A percentile compares a stretch with the other conserved stretches of the same genome.
These are phyloP conservation scores for Pteropus rufus DNA, from an alignment of 2,797 vertebrate genomes.

Conservation along the genomic window DNA sequence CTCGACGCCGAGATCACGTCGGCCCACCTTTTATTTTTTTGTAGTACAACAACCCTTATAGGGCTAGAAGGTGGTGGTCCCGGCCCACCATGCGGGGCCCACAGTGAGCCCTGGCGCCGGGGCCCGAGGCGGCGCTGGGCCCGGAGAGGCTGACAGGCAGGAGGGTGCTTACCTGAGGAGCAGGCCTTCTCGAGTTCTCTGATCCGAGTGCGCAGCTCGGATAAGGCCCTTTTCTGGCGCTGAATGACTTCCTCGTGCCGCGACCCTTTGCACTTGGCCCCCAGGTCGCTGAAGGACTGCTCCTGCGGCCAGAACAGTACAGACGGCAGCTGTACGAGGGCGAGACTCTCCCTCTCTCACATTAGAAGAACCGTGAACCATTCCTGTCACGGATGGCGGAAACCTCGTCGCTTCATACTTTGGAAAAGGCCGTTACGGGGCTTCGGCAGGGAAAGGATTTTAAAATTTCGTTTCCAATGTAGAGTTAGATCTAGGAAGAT, in stretches of 20 bases:
- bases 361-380: neutral
- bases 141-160: neutral
- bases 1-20: neutral
- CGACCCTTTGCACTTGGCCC: conserved; percentile 80
- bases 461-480: neutral
- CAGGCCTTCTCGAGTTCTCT: conserved; percentile 77
- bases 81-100: neutral
- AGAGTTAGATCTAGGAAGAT: neutral
- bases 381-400: neutral
- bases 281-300: conserved; percentile 73
- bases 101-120: neutral
- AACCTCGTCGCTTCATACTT: neutral
- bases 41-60: neutral
- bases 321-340: neutral
- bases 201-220: conserved; percentile 78
- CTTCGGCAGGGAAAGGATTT: neutral
- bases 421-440: neutral
- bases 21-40: neutral
- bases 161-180: conserved; percentile 69
- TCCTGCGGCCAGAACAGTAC: conserved; percentile 36
- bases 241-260: conserved; percentile 82
- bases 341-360: neutral
- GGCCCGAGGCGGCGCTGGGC: neutral
- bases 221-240: conserved; percentile 82
- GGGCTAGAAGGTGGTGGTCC: neutral